Percentiles rank a stretch among this genome's conserved stretches.
These are phyloP conservation scores for Phyllostomus hastatus DNA, from an alignment of 2,113 vertebrate species.

Conservation along the genomic window DNA sequence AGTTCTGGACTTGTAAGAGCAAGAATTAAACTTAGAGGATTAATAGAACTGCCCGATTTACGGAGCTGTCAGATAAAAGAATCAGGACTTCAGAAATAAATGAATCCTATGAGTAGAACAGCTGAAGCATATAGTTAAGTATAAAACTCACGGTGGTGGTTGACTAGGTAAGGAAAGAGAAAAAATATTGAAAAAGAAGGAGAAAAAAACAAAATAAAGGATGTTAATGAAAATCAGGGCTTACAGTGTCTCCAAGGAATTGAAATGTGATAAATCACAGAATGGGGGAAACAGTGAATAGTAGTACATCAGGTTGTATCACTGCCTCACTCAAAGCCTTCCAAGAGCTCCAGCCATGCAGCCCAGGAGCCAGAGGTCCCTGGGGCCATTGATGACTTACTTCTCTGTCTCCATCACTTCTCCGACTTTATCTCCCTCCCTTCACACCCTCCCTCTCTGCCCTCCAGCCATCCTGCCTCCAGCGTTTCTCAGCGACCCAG, in stretches of 20 bases:
- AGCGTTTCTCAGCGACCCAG: not conserved
- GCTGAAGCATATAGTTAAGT: conserved; percentile 32
- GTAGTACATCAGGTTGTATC: not conserved
- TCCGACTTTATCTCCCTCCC: not conserved
- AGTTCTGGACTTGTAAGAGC: not conserved
- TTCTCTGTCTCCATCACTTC: too few species aligned
- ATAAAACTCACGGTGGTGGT: not conserved
- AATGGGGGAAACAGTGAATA: not conserved
- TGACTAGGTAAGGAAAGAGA: not conserved
- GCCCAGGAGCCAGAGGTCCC: not conserved
- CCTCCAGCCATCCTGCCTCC: not conserved
- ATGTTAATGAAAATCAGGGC: not conserved
- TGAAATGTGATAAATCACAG: not conserved
- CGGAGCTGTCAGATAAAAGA: conserved; percentile 13
- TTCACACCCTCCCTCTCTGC: too few species aligned
- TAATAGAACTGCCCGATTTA: conserved; percentile 5
- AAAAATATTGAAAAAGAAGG: not conserved
- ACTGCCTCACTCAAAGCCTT: not conserved
- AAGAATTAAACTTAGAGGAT: conserved; percentile 41
- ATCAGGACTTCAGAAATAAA: conserved; percentile 40
- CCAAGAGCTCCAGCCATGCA: not conserved
- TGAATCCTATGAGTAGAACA: conserved; percentile 26
- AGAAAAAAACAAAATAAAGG: not conserved
- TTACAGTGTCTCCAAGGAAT: not conserved
- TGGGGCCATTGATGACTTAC: not conserved